Conservation (phyloP, 2,113 vertebrate species). For the Casuarius casuarius region DNA sequence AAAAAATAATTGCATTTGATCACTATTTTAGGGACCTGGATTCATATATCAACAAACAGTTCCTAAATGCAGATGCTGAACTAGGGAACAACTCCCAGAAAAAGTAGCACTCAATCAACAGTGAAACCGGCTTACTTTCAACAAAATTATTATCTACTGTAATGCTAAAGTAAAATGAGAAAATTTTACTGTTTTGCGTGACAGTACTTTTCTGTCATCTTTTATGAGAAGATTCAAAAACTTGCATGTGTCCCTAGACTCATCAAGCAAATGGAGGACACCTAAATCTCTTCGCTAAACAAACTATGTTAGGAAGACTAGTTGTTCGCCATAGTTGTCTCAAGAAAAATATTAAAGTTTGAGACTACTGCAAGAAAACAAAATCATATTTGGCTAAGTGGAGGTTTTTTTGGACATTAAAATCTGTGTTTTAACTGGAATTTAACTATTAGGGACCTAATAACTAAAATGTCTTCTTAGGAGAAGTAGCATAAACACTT, state of each 20-base stretch:
- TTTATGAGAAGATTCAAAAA: neutral
- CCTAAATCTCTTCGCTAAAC: neutral
- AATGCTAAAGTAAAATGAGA: neutral
- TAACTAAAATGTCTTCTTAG: neutral
- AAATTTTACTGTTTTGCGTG: neutral
- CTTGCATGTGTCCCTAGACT: neutral
- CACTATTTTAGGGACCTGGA: neutral
- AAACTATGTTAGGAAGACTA: neutral
- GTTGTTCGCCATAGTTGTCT: neutral
- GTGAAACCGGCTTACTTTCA: neutral
- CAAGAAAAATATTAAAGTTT: neutral
- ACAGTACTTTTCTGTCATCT: neutral
- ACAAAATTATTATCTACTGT: neutral
- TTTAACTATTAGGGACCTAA: neutral
- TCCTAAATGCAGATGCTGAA: neutral
- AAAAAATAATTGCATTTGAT: neutral
- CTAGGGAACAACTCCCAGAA: neutral
- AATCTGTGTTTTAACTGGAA: neutral
- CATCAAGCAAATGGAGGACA: neutral
- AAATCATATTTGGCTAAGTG: fast-evolving
- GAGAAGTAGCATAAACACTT: neutral
- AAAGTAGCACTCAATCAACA: neutral
- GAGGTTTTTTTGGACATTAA: neutral
- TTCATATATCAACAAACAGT: neutral
- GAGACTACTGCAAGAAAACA: neutral